Base-by-base conservation (phyloP, 2,797 vertebrate genomes). In the Melanotaenia nigrans region DNA sequence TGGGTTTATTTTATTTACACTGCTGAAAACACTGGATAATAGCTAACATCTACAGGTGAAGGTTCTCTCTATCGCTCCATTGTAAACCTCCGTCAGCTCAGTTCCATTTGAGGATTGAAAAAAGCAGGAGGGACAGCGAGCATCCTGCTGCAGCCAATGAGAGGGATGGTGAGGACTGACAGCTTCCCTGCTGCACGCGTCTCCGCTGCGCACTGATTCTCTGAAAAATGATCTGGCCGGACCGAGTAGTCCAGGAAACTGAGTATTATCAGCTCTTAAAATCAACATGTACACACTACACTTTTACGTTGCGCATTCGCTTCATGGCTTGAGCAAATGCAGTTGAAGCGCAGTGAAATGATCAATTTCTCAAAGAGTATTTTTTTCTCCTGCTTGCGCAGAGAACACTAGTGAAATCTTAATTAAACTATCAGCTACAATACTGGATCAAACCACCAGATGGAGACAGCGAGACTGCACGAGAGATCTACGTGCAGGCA, bases 131-230 rank as follows among this genome's bases (percentile, higher is more conserved):
- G 68, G 79, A 72, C 77, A 18, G 71, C 2, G 78, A 81, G 85
- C 82, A 83, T 86, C 86, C 66, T 74, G 68, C 79, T 61, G 81
- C 86, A 91, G 89, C 93, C 94, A 94, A 92, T 93, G 75, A 73
- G 90, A 92, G 83, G 68, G 57, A 71, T 53, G 73, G 61, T 3
- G 84, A 71, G 83, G 68, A 75, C 87, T 54, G 87, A 84, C 84
- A 75, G 84, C 73, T 79, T 86, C 77, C 82, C 62, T 4, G 71
- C 68, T 74, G 67, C 78, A 66, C 81, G 83, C 85, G 84, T 78
- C 75, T 83, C 81, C 55, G 82, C 82, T 88, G 75, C 78, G 79
- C 82, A 70, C 73, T 71, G 77, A 85, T 87, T 76, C 78, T 2
- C 61, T 60, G 67, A 57, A 77, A 81, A 83, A 73, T 90, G 71